A percentile compares a stretch with the other conserved stretches of the same genome.
phyloP scores from a whole-genome alignment of 1,140 invertebrate genomes.

The Nebria ingens region DNA sequence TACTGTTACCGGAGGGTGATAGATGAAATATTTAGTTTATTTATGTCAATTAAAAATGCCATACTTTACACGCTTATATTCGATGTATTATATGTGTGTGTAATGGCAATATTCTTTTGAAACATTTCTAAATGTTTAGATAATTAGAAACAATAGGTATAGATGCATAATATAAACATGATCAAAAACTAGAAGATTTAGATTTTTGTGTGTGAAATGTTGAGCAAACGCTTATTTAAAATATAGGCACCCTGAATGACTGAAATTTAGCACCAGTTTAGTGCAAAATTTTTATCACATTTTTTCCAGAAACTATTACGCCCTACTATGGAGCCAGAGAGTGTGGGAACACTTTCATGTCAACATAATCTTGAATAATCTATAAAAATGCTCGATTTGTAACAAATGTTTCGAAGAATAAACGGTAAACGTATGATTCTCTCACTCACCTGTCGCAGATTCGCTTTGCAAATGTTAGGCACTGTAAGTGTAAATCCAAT shows the following conservation, averaged over 20 bases:
- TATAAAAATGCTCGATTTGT: too few species aligned
- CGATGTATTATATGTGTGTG: too few species aligned
- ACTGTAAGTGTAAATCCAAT: conserved; percentile 45
- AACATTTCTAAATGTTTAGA: too few species aligned
- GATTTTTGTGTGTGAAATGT: background rate
- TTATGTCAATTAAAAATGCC: too few species aligned
- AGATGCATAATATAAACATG: background rate
- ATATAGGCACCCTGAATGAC: background rate
- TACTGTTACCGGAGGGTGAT: too few species aligned
- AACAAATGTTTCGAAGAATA: too few species aligned
- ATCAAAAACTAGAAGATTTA: background rate
- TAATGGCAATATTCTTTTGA: too few species aligned
- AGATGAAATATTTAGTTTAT: too few species aligned
- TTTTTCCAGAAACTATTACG: too few species aligned
- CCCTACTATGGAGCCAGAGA: conserved; percentile 43
- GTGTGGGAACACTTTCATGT: conserved; percentile 62
- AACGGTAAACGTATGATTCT: background rate
- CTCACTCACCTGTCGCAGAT: conserved; percentile 47
- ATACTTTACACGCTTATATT: too few species aligned
- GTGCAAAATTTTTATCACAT: background rate
- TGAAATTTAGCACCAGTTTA: background rate
- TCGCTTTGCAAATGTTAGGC: conserved; percentile 48
- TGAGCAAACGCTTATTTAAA: background rate
- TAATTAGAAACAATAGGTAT: too few species aligned
- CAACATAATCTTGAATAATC: conserved; percentile 57